Percentiles rank a stretch among this genome's conserved stretches.
These are phyloP conservation scores for Dipodomys merriami DNA, from an alignment of 2,113 vertebrate genomes.

Conservation along the genomic window DNA sequence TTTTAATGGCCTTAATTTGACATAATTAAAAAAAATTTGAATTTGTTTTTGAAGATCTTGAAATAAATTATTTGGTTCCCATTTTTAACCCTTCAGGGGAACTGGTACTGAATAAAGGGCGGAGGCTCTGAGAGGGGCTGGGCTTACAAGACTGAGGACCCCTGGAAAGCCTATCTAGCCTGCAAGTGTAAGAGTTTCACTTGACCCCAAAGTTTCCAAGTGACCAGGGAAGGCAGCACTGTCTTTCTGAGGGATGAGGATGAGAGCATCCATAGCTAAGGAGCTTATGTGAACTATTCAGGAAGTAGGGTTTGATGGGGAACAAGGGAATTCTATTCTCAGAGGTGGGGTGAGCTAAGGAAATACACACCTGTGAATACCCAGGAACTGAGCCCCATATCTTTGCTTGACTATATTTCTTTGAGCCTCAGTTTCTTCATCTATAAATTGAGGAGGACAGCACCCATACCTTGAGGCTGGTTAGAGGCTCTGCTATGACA, in stretches of 20 bases:
- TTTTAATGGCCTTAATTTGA: slow-evolving; percentile 91
- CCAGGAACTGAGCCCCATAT: background rate
- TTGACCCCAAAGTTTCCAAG: background rate
- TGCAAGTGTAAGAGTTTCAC: background rate
- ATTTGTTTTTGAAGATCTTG: slow-evolving; percentile 87
- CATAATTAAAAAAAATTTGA: slow-evolving; percentile 89
- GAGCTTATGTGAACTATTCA: background rate
- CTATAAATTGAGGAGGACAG: background rate
- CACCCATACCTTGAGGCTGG: background rate
- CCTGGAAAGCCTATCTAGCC: background rate
- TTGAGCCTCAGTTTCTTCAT: background rate
- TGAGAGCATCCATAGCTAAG: background rate
- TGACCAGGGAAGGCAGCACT: background rate
- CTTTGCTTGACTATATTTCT: background rate
- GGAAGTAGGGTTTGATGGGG: background rate
- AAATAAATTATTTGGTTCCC: slow-evolving; percentile 82
- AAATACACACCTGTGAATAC: background rate
- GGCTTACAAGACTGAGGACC: background rate
- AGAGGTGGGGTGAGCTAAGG: background rate
- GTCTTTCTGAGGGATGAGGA: background rate
- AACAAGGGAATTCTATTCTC: background rate
- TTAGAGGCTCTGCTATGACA: background rate
- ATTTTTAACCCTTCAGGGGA: slow-evolving; percentile 84
- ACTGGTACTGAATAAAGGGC: background rate
- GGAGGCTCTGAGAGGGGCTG: background rate